Evolutionary conservation across 2,113 vertebrate genomes (phyloP), one percentile per base, ranked within the genome.

Genomic region (Microcebus lehilahytsara): DNA sequence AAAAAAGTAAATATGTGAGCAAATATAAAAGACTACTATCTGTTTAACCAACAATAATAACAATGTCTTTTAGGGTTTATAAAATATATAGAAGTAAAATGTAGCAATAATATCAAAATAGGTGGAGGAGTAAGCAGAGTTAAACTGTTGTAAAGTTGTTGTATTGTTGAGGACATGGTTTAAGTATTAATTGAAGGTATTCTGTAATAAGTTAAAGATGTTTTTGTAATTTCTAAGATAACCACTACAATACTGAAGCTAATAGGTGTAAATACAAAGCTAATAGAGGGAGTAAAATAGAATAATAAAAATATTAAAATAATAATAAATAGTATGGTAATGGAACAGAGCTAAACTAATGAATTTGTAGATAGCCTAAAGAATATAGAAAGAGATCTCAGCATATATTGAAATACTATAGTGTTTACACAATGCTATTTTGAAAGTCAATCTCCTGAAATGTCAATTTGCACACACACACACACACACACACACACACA

Each of bases 201-300:
- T 64, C 16, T 66, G 20, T 46, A 69, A 25, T 67, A 85, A 77
- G 27, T 66, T 86, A 71, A 87, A 37, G 40, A 71, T 69, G 34
- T 80, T 64, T 88, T 74, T 87, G 51, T 80, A 69, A 94, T 87
- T 75, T 89, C 56, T 87, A 93, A 78, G 49, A 60, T 46, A 51
- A 49, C 56, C 53, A 74, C 56, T 64, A 67, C 40, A 86, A 93
- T 67, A 46, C 56, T 93, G 58, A 67, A 20, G 60, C 6, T 42
- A 78, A 79, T 69, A 30, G 22, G 32, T 56, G 2, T 34, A 92
- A 79, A 2, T 46, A 49, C 37, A 79, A 79, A 46, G 16, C 49
- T 49, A 69, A 46, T 30, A 86, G 46, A 79, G 51, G 32, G 22
- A 30, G 60, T 58, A 49, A 69, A 60, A 11, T 58, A 42, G 23